Evolutionary conservation across 2,797 vertebrate species (phyloP), one percentile per base, ranked within the genome.

Genomic region (Microtus obscurus): DNA sequence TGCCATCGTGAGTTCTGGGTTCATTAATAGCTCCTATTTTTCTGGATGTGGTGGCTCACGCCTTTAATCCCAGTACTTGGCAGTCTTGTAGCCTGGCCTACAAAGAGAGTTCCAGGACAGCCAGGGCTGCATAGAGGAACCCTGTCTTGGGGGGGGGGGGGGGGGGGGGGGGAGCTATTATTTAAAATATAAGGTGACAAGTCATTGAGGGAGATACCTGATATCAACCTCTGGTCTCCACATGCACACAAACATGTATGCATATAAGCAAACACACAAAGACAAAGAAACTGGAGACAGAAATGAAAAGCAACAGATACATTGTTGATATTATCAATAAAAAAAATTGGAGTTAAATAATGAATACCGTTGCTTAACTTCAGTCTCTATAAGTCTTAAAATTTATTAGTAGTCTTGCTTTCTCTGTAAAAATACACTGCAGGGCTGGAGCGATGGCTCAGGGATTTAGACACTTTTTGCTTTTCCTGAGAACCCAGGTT

Each of bases 341-440:
- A 79, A 71, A 96, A 90, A 16, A 48, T 80, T 25, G 21, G 80
- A 96, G 43, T 83, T 56, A 87, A 89, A 9, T 96, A 74, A 37
- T 76, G 79, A 82, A 56, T 88, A 56, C 29, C 5, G 4, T 65
- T 71, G 23, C 74, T 2, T 94, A 78, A 65, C 40, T 78, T 78
- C 11, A 81, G 0, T 59, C 19, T 80, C 4, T 63, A 2, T 61
- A 37, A 88, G 21, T 91, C 48, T 43, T 81, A 69, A 17, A 80
- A 13, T 83, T 94, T 51, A 69, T 91, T 25, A 90, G 56, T 87
- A 59, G 45, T 91, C 25, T 80, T 89, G 56, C 5, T 0, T 83
- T 93, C 73, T 96, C 27, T 77, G 92, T 65, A 34, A 90, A 94
- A 96, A 88, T 69, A 56, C 29, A 53, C 7, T 45, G 8, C 17